Base-by-base conservation (phyloP, 2,113 vertebrate species). In the Oryzias melastigma region DNA sequence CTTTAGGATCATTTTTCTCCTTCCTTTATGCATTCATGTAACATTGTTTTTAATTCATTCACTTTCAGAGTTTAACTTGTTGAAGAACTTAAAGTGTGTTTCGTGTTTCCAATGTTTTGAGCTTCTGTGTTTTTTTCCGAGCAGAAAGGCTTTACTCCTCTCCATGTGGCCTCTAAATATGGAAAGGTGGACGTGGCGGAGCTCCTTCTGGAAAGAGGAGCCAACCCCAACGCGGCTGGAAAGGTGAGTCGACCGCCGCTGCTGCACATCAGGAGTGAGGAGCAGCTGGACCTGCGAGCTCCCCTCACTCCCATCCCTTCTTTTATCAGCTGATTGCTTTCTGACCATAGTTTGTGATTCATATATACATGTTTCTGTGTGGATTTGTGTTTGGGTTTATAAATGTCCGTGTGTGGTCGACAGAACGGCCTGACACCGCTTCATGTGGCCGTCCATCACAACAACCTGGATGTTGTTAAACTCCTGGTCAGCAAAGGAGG, bases 111-210 rank as follows among this genome's bases (percentile, higher is more conserved):
- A 14, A 4, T 65, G 14, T 14, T 16, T 54, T 18, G 15, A 4
- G 18, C 2, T 58, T 62, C 42, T 18, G 15, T 27, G 22, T 35
- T 17, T 35, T 46, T 5, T 43, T 42, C 52, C 52, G 48, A 93
- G 92, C 92, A 99, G 97, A 99, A 98, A 95, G 97, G 97, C 87
- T 98, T 98, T 87, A 98, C 96, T 77, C 95, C 97, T 55, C 96
- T 99, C 57, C 97, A 99, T 3, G 94, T 98, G 80, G 95, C 97
- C 5, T 95, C 95, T 62, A 98, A 99, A 87, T 98, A 99, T 0
- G 96, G 96, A 56, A 98, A 97, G 71, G 91, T 94, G 15, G 91
- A 94, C 7, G 93, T 98, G 40, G 94, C 94, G 0, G 93, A 98
- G 68, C 65, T 96, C 70, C 91, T 99, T 56, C 82, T 99, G 69